Base-by-base conservation (phyloP, 2,888 invertebrate species). In the Meliscaeva auricollis region DNA sequence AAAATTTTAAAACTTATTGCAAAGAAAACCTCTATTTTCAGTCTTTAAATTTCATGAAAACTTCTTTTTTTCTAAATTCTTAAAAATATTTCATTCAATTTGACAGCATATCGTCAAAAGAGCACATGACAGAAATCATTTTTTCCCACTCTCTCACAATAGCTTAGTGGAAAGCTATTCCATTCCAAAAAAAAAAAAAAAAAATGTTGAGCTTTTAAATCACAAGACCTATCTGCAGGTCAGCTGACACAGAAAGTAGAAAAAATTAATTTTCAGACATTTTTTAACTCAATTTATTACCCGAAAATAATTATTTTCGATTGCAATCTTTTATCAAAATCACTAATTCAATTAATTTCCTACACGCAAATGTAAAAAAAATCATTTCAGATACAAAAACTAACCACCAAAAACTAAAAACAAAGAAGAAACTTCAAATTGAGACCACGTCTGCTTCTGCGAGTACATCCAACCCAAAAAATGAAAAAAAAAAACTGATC, bases 221-320 rank as follows among this genome's bases (percentile, higher is more conserved):
- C 84, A 84, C 79, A 84, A 84, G 84, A 84, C 84, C 84, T 20
- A 13, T 76, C 84, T 35, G 32, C 66, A 79, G 84, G 84, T 84
- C 84, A 84, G 84, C 84, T 84, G 84, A 84, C 84, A 75, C 41
- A 82, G 44, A 82, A 82, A 32, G 3, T 30, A 35, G n/a, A 74
- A 68, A 70, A 41, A 26, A 38, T 75, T 35, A 44, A 15, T 44
- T 56, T 64, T 46, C 26, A 2, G 15, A 52, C 38, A 74, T 54
- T 46, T 30, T 30, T 7, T 26, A 15, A n/a, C 20, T 44, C 32
- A 38, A 46, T 41, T 62, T 30, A 48, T 32, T 26, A 8, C 5
- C 41, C 48, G 9, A 64, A 74, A 26, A 17, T 8, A 15, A 4
- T 7, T 17, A n/a, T 50, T 20, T 20, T 35, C 9, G 5, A 0